These are phyloP conservation scores for Phrynocephalus guinanensis DNA, from an alignment of 2,797 vertebrate genomes.

Conservation along the genomic window DNA sequence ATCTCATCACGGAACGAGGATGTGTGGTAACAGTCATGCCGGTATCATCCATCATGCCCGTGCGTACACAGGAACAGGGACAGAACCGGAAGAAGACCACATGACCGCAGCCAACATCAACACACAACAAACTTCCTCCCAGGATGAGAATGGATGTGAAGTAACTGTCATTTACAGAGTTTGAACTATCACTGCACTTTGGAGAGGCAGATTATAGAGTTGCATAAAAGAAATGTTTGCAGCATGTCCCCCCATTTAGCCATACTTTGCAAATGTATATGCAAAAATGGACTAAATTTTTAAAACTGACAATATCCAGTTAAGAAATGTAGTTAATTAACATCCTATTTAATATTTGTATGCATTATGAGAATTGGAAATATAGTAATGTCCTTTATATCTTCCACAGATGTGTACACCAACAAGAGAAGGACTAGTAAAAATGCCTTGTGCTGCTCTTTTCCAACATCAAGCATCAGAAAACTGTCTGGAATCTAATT, in stretches of 20 bases:
- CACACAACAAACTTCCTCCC: too few relatives aligned
- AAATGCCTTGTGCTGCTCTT: slow-evolving; percentile 10
- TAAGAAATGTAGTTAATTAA: not conserved
- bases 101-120: too few relatives aligned
- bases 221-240: not conserved
- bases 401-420: not conserved
- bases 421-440: not conserved
- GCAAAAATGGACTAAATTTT: not conserved
- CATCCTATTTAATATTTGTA: not conserved
- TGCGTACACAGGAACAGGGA: too few relatives aligned
- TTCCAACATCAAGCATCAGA: slow-evolving; percentile 23
- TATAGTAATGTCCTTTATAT: not conserved
- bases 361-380: not conserved
- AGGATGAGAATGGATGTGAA: too few relatives aligned
- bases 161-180: not conserved
- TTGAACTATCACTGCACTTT: not conserved
- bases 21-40: too few relatives aligned
- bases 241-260: not conserved
- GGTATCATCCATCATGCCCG: too few relatives aligned
- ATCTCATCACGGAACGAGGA: too few relatives aligned
- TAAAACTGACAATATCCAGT: not conserved
- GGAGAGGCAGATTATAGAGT: not conserved
- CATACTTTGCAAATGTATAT: not conserved
- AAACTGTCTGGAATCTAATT: slow-evolving; percentile 16
- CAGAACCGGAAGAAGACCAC: too few relatives aligned